phyloP scores from a whole-genome alignment of 2,113 vertebrate genomes.

The Pseudolaguvia tuberculata region DNA sequence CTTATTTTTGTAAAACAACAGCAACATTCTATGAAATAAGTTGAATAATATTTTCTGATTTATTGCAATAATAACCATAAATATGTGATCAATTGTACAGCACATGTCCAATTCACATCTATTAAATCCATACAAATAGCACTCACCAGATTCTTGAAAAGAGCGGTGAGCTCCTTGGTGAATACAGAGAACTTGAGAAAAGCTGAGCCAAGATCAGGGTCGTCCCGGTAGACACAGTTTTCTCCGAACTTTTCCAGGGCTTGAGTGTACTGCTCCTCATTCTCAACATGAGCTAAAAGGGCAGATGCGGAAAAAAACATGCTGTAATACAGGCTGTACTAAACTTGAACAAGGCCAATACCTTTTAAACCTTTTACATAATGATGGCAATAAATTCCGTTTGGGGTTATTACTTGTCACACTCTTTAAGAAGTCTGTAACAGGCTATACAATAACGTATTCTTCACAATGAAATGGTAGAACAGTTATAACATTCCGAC shows the following conservation, averaged over 20 bases:
- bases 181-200: conserved; percentile 99
- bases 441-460: neutral
- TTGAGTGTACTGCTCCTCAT: conserved; percentile 97
- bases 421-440: too few species aligned
- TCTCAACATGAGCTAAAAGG: conserved; percentile 88
- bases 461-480: neutral
- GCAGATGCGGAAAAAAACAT: conserved; percentile 10
- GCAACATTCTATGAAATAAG: neutral
- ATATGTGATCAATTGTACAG: neutral
- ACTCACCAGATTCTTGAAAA: conserved; percentile 98
- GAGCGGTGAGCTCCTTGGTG: conserved; percentile 95
- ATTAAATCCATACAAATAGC: conserved; percentile 1
- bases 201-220: conserved; percentile 93
- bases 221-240: conserved; percentile 95
- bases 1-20: too few species aligned
- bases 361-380: neutral
- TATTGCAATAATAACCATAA: neutral
- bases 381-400: neutral
- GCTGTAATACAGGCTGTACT: neutral
- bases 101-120: neutral
- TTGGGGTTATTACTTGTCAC: too few species aligned
- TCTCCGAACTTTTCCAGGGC: conserved; percentile 97
- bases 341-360: neutral
- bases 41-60: neutral
- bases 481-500: neutral